Conservation (phyloP, 1,140 invertebrate genomes). For the Cherax destructor region DNA sequence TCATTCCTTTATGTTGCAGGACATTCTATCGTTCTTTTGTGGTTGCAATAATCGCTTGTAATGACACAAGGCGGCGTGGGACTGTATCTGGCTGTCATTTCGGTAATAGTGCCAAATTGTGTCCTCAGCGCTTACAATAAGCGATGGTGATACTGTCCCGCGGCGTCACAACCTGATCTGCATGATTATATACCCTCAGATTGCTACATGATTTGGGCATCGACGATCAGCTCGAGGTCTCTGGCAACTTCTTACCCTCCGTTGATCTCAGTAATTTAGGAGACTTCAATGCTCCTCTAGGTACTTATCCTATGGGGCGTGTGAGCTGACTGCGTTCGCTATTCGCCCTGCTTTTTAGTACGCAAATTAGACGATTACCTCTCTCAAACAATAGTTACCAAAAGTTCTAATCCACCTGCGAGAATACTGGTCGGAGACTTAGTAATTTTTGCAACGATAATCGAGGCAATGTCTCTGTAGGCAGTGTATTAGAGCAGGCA, state of each 20-base stretch:
- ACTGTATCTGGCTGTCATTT: background rate
- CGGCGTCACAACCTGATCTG: background rate
- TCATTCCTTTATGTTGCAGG: background rate
- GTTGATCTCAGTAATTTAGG: background rate
- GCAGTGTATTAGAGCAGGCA: background rate
- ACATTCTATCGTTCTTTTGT: background rate
- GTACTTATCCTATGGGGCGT: background rate
- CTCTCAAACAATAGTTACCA: background rate
- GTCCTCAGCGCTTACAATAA: background rate
- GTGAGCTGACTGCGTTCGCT: background rate
- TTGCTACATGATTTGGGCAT: conserved; percentile 3
- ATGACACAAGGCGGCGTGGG: background rate
- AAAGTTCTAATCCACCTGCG: background rate
- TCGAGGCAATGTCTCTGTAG: background rate
- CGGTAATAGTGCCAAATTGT: background rate
- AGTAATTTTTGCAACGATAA: background rate
- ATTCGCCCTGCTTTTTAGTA: background rate
- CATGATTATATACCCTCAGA: background rate
- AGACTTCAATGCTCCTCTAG: background rate
- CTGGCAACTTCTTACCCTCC: background rate
- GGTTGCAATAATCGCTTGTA: background rate
- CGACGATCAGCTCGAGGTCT: background rate
- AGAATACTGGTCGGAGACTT: background rate
- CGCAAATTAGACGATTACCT: background rate
- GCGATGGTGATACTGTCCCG: background rate